Percentiles rank a stretch among this genome's conserved stretches.
Conservation (phyloP, 2,888 invertebrate species). For the Tupiocoris notatus region DNA sequence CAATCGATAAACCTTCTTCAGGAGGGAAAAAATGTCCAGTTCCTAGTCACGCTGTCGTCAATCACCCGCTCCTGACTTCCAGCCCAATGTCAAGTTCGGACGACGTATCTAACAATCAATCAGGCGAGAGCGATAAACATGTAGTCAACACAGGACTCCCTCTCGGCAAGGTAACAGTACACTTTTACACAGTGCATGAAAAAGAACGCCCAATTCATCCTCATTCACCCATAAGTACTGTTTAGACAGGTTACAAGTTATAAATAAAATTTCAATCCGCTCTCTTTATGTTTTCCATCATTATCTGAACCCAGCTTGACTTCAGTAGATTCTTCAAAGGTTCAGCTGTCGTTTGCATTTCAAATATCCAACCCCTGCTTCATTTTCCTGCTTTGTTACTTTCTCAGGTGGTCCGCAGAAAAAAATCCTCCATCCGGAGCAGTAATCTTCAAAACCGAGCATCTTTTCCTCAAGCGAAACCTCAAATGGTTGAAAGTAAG, state of each 20-base stretch:
- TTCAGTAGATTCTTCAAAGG: no score
- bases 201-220: no score
- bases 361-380: no score
- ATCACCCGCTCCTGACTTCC: slow-evolving; percentile 54
- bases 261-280: no score
- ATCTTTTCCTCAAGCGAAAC: slow-evolving; percentile 65
- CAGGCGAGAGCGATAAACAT: slow-evolving; percentile 61
- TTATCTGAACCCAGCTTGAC: no score
- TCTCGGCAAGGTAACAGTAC: slow-evolving; percentile 72
- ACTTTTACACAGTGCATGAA: no score
- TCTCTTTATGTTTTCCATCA: no score
- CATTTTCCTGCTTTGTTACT: no score
- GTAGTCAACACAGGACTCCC: slow-evolving; percentile 65
- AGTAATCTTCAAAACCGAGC: slow-evolving; percentile 36
- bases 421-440: slow-evolving; percentile 38
- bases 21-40: slow-evolving; percentile 6
- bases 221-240: no score
- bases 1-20: slow-evolving; percentile 9
- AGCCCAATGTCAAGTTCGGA: slow-evolving; percentile 57
- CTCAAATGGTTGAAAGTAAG: slow-evolving; percentile 58
- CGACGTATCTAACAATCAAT: slow-evolving; percentile 63
- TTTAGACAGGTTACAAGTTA: no score
- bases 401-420: slow-evolving; percentile 43
- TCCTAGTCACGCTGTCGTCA: slow-evolving; percentile 5
- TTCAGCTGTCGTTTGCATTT: no score